Conservation (phyloP, 2,888 invertebrate species). For the Eristalinus aeneus region DNA sequence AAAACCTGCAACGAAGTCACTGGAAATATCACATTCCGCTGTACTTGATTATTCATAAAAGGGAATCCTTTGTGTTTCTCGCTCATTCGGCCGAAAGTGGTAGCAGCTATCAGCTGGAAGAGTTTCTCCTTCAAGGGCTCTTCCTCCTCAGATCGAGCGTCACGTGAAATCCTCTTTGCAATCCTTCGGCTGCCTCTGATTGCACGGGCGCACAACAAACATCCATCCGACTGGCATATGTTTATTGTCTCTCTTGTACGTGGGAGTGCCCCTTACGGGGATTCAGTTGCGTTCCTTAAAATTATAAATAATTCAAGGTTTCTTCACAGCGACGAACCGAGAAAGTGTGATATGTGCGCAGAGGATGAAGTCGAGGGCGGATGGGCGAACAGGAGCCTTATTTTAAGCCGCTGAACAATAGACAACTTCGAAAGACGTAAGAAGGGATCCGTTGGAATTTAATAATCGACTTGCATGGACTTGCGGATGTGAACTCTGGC, state of each 20-base stretch:
- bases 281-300: slow-evolving; percentile 21
- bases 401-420: neutral
- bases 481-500: slow-evolving; percentile 14
- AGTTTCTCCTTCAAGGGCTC: slow-evolving; percentile 4
- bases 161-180: slow-evolving; percentile 7
- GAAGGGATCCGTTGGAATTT: neutral
- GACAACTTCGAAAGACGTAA: neutral
- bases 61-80: neutral
- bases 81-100: neutral
- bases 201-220: neutral
- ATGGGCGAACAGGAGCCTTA: neutral
- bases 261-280: slow-evolving; percentile 9
- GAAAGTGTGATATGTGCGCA: neutral
- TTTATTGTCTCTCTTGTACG: neutral
- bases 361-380: neutral
- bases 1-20: neutral
- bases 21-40: slow-evolving; percentile 9
- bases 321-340: neutral
- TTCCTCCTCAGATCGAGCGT: slow-evolving; percentile 8
- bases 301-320: slow-evolving; percentile 27
- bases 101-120: neutral
- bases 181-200: neutral
- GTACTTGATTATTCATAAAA: neutral
- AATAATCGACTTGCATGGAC: slow-evolving; percentile 29
- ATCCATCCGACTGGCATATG: neutral